Conservation (phyloP, 1,140 invertebrate species). For the Pachypsylla venusta region DNA sequence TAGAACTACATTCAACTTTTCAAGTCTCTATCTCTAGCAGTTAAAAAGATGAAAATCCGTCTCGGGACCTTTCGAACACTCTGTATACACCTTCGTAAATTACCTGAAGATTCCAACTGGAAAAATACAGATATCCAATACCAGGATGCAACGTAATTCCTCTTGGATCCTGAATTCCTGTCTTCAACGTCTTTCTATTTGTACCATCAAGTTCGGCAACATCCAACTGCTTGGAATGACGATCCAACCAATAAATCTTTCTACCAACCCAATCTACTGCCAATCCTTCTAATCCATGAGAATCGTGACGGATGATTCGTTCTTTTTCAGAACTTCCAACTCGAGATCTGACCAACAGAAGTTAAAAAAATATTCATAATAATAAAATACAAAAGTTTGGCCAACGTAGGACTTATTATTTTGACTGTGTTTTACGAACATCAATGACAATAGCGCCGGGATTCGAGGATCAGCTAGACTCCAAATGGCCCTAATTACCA, state of each 20-base stretch:
- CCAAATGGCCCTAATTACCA: too few species aligned
- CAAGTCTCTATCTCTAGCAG: too few species aligned
- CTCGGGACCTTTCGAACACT: too few species aligned
- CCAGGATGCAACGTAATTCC: conserved; percentile 90
- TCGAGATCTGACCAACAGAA: conserved; percentile 17
- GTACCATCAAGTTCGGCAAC: conserved; percentile 87
- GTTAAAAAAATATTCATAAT: too few species aligned
- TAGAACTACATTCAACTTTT: too few species aligned
- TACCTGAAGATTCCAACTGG: conserved; percentile 79
- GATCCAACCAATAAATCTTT: conserved; percentile 95
- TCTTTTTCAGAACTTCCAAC: conserved; percentile 41
- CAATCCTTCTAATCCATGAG: conserved; percentile 89
- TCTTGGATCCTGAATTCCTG: conserved; percentile 77
- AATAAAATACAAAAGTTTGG: too few species aligned
- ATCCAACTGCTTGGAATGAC: conserved; percentile 85
- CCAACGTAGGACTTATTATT: too few species aligned
- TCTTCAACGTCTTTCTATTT: conserved; percentile 70
- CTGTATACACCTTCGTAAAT: conserved; percentile 3
- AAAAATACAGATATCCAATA: conserved; percentile 86
- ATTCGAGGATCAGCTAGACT: too few species aligned
- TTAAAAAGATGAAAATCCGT: too few species aligned
- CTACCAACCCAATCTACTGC: conserved; percentile 92
- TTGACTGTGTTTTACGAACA: too few species aligned
- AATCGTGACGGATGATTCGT: conserved; percentile 79
- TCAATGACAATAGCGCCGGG: too few species aligned